phyloP scores from a whole-genome alignment of 2,797 vertebrate species.

The Phyllotis vaccarum region DNA sequence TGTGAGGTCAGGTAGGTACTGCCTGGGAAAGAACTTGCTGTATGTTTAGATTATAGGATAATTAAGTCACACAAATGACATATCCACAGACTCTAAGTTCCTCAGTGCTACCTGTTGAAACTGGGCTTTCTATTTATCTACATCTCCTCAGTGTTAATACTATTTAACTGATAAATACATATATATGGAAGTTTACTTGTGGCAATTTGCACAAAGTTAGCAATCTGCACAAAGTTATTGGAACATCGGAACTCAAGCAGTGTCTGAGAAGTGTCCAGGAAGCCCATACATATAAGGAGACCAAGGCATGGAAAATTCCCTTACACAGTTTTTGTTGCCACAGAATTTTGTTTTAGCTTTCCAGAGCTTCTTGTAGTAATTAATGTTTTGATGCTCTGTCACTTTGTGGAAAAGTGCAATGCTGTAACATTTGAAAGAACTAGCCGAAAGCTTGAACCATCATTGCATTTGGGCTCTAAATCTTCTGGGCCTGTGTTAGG shows the following conservation, averaged over 20 bases:
- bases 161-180: neutral
- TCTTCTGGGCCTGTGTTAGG: slow-evolving; percentile 15
- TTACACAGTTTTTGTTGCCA: slow-evolving; percentile 57
- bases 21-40: slow-evolving; percentile 42
- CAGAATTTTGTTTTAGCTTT: slow-evolving; percentile 64
- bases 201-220: neutral
- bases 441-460: slow-evolving; percentile 51
- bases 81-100: neutral
- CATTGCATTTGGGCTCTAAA: slow-evolving; percentile 61
- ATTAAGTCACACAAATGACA: neutral
- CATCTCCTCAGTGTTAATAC: neutral
- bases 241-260: slow-evolving; percentile 56
- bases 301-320: slow-evolving; percentile 56
- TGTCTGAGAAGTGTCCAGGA: slow-evolving; percentile 75
- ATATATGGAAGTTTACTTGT: slow-evolving; percentile 23
- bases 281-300: slow-evolving; percentile 65
- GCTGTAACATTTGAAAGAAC: slow-evolving; percentile 31
- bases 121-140: neutral
- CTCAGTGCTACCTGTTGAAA: neutral
- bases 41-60: slow-evolving; percentile 21
- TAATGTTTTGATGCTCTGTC: slow-evolving; percentile 32
- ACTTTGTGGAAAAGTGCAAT: neutral
- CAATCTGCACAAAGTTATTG: slow-evolving; percentile 57
- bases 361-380: slow-evolving; percentile 63
- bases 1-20: slow-evolving; percentile 13